phyloP scores from a whole-genome alignment of 2,888 invertebrate genomes.

The Eristalinus aeneus region DNA sequence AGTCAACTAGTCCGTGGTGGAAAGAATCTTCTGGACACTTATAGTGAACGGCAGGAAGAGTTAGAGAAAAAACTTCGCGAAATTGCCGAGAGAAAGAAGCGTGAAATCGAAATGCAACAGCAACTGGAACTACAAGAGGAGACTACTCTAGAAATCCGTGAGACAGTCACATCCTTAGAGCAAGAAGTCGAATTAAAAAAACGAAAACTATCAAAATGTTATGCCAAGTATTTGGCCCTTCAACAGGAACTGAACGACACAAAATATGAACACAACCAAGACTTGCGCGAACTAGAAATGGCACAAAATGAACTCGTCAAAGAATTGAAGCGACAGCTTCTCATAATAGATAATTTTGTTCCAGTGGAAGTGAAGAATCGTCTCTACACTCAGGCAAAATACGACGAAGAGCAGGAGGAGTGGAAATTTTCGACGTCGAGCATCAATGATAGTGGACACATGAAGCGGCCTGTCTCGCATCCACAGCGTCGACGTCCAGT shows the following conservation, averaged over 20 bases:
- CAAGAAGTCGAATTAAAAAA: constrained; percentile 99
- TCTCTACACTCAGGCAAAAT: constrained; percentile 87
- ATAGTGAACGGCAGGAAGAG: constrained; percentile 95
- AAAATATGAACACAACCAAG: constrained; percentile 93
- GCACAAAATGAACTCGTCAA: constrained; percentile 94
- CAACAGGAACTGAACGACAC: constrained; percentile 90
- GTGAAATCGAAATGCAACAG: constrained; percentile 94
- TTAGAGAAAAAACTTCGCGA: constrained; percentile 92
- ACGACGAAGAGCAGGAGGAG: constrained; percentile 91
- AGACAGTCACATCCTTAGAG: constrained; percentile 94
- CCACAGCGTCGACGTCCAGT: constrained; percentile 85
- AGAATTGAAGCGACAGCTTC: constrained; percentile 93
- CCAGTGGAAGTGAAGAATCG: constrained; percentile 90
- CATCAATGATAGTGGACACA: constrained; percentile 80
- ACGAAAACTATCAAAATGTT: constrained; percentile 93
- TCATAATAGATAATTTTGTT: constrained; percentile 95
- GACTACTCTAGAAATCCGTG: constrained; percentile 93
- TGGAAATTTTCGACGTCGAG: constrained; percentile 83
- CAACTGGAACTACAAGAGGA: constrained; percentile 96
- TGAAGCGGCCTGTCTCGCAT: constrained; percentile 85
- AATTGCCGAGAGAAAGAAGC: constrained; percentile 89
- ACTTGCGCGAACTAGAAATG: constrained; percentile 95
- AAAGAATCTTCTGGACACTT: constrained; percentile 96
- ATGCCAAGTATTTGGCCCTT: constrained; percentile 87
- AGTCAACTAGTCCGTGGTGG: constrained; percentile 97